Percentiles rank a stretch among this genome's conserved stretches.
Conservation (phyloP, 1,140 invertebrate species). For the Penaeus vannamei region DNA sequence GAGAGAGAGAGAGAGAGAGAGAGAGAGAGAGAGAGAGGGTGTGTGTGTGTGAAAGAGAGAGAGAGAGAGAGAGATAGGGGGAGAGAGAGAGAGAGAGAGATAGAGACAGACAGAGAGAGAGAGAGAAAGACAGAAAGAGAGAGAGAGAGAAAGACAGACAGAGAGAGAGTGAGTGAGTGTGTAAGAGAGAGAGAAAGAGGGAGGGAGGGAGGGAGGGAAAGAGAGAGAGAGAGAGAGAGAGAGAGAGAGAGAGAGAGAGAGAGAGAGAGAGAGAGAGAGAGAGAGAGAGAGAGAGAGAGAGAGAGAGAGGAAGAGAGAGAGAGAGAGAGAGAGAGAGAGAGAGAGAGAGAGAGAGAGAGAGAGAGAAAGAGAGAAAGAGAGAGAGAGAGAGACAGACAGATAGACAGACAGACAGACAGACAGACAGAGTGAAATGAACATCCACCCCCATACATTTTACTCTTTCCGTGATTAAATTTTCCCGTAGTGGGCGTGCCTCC, state of each 20-base stretch:
- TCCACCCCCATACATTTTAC: too few species aligned
- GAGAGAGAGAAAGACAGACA: too few species aligned
- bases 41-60: constrained; percentile 8
- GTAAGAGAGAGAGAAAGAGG: constrained; percentile 40
- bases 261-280: too few species aligned
- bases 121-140: too few species aligned
- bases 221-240: neutral
- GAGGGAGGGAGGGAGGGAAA: neutral
- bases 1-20: too few species aligned
- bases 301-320: constrained; percentile 26
- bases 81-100: too few species aligned
- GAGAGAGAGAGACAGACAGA: neutral
- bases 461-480: too few species aligned
- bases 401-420: constrained; percentile 3
- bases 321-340: neutral
- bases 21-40: too few species aligned
- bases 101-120: too few species aligned
- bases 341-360: neutral
- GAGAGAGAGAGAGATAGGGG: constrained; percentile 25
- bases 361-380: neutral
- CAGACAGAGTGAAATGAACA: neutral
- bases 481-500: neutral
- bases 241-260: neutral
- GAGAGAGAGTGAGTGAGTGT: neutral
- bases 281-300: neutral